Conservation (phyloP, 2,797 vertebrate genomes). For the Oreortyx pictus region DNA sequence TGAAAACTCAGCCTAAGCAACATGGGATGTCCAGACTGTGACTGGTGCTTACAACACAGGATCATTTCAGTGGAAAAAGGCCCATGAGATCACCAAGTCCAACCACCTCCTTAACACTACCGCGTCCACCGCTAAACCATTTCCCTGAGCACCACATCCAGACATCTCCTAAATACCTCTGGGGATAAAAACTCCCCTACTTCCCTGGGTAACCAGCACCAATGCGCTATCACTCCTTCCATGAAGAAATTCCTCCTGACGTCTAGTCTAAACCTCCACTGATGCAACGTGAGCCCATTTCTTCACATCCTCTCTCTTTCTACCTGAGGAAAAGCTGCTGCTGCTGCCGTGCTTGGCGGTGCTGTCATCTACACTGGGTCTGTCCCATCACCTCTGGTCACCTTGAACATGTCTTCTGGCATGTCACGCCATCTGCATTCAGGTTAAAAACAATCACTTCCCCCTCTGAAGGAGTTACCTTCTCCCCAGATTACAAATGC, state of each 20-base stretch:
- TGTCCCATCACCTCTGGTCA: not conserved
- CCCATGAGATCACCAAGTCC: not conserved
- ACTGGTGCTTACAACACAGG: not conserved
- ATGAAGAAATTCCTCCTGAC: not conserved
- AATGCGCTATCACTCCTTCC: not conserved
- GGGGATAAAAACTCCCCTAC: not conserved
- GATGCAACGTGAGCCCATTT: not conserved
- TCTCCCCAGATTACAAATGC: not conserved
- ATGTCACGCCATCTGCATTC: not conserved
- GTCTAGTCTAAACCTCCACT: not conserved
- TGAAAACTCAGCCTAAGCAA: not conserved
- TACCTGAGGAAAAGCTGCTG: not conserved
- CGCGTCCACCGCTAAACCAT: not conserved
- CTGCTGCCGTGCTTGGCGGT: not conserved
- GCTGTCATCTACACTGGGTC: not conserved
- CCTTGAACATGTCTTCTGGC: not conserved
- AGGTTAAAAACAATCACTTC: not conserved
- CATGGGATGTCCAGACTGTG: not conserved
- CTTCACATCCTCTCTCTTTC: not conserved
- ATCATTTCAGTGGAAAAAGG: not conserved
- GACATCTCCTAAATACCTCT: not conserved
- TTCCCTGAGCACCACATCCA: not conserved
- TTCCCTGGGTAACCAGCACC: not conserved
- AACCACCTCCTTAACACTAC: not conserved
- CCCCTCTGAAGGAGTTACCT: not conserved